These are phyloP conservation scores for Napeogenes sylphis DNA, from an alignment of 2,888 invertebrate species.

Conservation along the genomic window DNA sequence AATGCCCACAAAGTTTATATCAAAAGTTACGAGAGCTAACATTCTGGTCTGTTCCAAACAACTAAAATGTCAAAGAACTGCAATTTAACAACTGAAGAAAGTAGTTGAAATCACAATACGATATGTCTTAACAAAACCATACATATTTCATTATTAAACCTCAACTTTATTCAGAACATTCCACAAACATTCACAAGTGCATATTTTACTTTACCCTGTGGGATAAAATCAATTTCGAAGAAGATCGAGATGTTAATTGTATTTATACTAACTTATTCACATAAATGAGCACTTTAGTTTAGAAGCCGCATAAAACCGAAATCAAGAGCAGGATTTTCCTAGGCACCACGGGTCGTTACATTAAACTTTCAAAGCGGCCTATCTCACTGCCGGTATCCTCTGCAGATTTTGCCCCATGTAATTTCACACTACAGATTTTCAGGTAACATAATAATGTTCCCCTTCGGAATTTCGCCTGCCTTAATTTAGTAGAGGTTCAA, in stretches of 20 bases:
- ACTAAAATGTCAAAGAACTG: slow-evolving; percentile 44
- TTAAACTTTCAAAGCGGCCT: slow-evolving; percentile 60
- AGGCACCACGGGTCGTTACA: slow-evolving; percentile 53
- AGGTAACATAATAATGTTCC: slow-evolving; percentile 45
- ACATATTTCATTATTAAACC: background rate
- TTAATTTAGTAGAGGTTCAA: slow-evolving; percentile 23
- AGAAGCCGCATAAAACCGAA: slow-evolving; percentile 55
- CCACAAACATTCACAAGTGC: background rate
- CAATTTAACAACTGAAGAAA: slow-evolving; percentile 41
- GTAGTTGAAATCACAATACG: slow-evolving; percentile 17
- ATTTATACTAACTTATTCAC: slow-evolving; percentile 46
- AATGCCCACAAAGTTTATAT: slow-evolving; percentile 60
- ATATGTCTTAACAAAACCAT: slow-evolving; percentile 1
- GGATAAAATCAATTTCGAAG: slow-evolving; percentile 14
- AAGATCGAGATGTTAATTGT: slow-evolving; percentile 27
- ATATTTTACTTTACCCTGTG: slow-evolving; percentile 3
- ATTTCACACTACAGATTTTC: slow-evolving; percentile 56
- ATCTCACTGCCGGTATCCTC: slow-evolving; percentile 44
- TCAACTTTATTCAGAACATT: background rate
- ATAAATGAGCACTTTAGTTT: slow-evolving; percentile 53
- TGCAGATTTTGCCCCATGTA: slow-evolving; percentile 51
- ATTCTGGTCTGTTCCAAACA: slow-evolving; percentile 44
- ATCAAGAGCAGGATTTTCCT: slow-evolving; percentile 55
- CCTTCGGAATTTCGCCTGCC: slow-evolving; percentile 20
- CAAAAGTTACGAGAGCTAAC: slow-evolving; percentile 53